Base-by-base conservation (phyloP, 2,113 vertebrate genomes). In the Centropus unirufus region DNA sequence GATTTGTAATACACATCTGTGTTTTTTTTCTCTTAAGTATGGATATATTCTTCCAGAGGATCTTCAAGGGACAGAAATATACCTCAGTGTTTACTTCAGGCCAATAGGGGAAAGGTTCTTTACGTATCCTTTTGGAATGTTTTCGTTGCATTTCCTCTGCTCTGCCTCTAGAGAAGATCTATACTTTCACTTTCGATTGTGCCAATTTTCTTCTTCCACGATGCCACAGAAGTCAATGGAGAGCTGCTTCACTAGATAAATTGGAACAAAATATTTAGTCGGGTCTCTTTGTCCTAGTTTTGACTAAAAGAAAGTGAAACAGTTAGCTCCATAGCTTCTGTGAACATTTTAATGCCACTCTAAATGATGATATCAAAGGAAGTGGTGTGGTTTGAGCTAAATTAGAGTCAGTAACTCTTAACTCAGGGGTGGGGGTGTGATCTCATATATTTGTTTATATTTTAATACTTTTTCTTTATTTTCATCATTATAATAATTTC, bases 81-180 rank as follows among this genome's bases (percentile, higher is more conserved):
- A 99, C 93, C 98, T 98, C 96, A 99, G 96, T 75, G 47, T 99
- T 92, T 98, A 98, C 97, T 99, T 99, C 98, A 98, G 92, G 81
- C 97, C 97, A 46, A 94, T 99, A 57, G 98, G 98, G 82, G 97
- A 98, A 76, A 98, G 92, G 21, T 94, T 98, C 70, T 99, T 99
- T 92, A 99, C 98, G 83, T 99, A 99, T 99, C 98, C 98, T 98
- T 98, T 97, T 29, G 39, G 30, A 70, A 73, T 64, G 4, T 34
- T 42, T 62, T 83, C 83, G 17, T 90, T 75, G 12, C 0, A 0
- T 79, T 80, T 74, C 30, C 27, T 70, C 5, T 75, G 34, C 20
- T 49, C 26, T 11, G 40, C 16, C 58, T 81, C 22, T 22, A 64
- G 12, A 6, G 2, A 76, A 83, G 47, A 55, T 63, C 34, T 74